Percentiles rank a stretch among this genome's conserved stretches.
These are phyloP conservation scores for Tenthredo mesomela DNA, from an alignment of 2,888 invertebrate genomes.

Conservation along the genomic window DNA sequence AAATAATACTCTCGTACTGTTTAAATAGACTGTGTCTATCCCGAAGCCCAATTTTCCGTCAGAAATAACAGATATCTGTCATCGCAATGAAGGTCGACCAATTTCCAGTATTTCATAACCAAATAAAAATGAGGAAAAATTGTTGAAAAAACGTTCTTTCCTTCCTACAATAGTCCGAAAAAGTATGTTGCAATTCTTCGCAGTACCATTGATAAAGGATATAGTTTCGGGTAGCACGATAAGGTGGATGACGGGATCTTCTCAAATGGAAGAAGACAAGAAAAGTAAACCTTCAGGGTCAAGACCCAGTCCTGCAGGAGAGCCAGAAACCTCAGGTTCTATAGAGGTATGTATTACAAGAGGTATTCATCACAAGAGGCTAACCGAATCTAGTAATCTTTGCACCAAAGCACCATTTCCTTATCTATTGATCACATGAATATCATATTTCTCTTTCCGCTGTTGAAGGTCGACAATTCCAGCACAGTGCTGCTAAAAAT, in stretches of 20 bases:
- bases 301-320: constrained; percentile 58
- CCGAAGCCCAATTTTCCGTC: background rate
- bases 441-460: background rate
- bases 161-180: background rate
- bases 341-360: constrained; percentile 66
- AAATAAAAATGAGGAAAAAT: background rate
- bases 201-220: constrained; percentile 26
- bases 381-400: background rate
- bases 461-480: constrained; percentile 90
- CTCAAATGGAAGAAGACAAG: constrained; percentile 64
- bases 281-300: constrained; percentile 56
- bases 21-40: background rate
- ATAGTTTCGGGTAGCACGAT: constrained; percentile 59
- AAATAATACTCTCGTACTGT: background rate
- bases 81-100: background rate
- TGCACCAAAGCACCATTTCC: background rate
- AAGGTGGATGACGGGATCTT: constrained; percentile 67
- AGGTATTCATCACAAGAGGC: too few relatives aligned
- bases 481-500: constrained; percentile 90
- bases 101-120: constrained; percentile 12
- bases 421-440: background rate
- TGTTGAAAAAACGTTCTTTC: background rate
- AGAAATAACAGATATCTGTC: background rate
- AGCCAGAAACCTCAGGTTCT: constrained; percentile 64
- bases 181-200: constrained; percentile 33